Conservation (phyloP, 2,113 vertebrate species). For the Hyla sarda region DNA sequence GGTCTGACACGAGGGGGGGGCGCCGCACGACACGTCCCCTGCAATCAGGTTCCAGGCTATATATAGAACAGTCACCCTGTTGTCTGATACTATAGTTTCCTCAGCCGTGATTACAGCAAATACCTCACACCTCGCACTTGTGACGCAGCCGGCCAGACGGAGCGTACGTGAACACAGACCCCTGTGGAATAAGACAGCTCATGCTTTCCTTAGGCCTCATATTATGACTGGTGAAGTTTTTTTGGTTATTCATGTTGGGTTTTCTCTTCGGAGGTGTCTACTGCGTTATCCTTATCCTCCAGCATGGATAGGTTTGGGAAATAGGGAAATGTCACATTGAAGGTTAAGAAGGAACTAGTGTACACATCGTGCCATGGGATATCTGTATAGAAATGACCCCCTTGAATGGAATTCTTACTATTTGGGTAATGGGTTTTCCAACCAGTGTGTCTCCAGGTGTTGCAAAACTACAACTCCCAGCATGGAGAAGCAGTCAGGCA, state of each 20-base stretch:
- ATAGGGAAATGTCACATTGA: no score
- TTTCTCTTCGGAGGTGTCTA: not conserved
- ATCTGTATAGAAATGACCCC: no score
- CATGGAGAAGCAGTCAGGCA: no score
- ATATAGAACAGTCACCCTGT: conserved; percentile 29
- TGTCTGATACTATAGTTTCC: not conserved
- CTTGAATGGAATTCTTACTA: no score
- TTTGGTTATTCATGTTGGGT: not conserved
- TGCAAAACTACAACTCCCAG: no score
- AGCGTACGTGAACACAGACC: not conserved
- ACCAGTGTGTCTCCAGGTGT: no score
- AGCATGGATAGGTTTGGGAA: no score
- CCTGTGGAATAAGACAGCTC: not conserved
- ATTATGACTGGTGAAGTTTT: not conserved
- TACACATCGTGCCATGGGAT: no score
- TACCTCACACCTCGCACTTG: not conserved
- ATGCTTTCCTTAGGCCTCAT: not conserved
- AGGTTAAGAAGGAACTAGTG: no score
- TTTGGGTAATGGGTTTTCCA: no score
- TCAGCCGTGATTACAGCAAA: not conserved
- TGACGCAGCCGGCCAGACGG: not conserved
- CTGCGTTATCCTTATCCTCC: no score
- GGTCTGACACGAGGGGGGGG: not conserved
- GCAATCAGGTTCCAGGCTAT: not conserved
- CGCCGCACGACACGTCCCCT: not conserved